Conservation (phyloP, 2,113 vertebrate genomes). For the Erythrocercus mccallii region DNA sequence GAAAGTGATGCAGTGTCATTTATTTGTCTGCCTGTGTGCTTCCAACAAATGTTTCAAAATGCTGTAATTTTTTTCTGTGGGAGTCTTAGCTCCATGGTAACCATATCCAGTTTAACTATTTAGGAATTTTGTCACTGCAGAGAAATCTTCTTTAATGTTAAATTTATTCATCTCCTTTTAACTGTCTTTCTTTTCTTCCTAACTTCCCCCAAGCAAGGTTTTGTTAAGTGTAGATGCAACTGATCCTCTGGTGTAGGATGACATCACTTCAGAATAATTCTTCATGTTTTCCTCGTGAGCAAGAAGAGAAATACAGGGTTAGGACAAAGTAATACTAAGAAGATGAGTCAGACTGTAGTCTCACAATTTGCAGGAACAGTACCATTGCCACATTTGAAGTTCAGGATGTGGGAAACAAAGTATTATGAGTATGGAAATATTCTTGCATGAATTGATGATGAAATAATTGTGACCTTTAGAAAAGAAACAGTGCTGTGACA, state of each 20-base stretch:
- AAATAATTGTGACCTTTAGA: constrained; percentile 1
- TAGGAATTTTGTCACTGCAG: constrained; percentile 7
- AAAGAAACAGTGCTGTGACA: not conserved
- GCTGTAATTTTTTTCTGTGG: constrained; percentile 47
- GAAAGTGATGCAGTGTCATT: constrained; percentile 42
- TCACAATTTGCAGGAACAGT: not conserved
- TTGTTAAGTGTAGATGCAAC: not conserved
- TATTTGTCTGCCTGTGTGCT: constrained; percentile 60
- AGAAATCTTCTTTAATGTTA: constrained; percentile 45
- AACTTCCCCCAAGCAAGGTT: not conserved
- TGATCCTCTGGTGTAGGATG: not conserved
- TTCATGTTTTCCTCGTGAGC: not conserved
- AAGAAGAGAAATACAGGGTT: not conserved
- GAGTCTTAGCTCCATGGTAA: constrained; percentile 74
- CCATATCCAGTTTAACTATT: constrained; percentile 63
- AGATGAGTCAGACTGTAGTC: not conserved
- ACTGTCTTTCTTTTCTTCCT: not conserved
- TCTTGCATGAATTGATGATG: not conserved
- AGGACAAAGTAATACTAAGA: not conserved
- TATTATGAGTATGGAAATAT: not conserved
- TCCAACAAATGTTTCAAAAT: constrained; percentile 70
- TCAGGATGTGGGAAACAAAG: not conserved
- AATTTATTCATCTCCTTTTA: not conserved
- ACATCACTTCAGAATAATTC: not conserved
- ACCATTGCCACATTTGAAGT: not conserved